Conservation (phyloP, 2,888 invertebrate genomes). For the Drosophila lacicola region DNA sequence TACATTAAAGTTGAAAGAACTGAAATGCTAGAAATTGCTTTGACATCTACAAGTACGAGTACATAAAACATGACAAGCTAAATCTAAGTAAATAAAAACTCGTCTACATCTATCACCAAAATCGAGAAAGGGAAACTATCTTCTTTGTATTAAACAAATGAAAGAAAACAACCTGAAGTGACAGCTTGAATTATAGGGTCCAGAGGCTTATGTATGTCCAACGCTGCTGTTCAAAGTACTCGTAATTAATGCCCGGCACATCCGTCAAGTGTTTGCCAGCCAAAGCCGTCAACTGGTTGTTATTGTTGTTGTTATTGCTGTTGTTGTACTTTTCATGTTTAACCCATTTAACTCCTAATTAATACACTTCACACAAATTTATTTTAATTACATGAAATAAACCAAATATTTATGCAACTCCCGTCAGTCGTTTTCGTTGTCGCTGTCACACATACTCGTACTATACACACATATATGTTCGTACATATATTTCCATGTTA, state of each 20-base stretch:
- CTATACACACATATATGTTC: background rate
- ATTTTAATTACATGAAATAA: constrained; percentile 79
- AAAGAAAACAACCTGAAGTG: constrained; percentile 10
- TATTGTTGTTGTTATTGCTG: constrained; percentile 7
- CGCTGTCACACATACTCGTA: constrained; percentile 20
- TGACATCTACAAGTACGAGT: constrained; percentile 16
- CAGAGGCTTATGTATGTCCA: constrained; percentile 19
- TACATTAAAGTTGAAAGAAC: constrained; percentile 46
- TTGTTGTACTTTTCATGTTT: constrained; percentile 55
- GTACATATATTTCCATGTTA: constrained; percentile 57
- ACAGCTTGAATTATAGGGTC: constrained; percentile 23
- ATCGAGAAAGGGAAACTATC: background rate
- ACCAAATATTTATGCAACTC: constrained; percentile 75
- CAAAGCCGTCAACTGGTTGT: constrained; percentile 19
- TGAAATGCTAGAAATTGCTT: constrained; percentile 35
- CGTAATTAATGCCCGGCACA: constrained; percentile 64
- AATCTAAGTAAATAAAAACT: constrained; percentile 2
- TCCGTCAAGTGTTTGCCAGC: constrained; percentile 46
- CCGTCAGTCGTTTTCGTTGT: constrained; percentile 34
- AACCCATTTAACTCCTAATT: constrained; percentile 80
- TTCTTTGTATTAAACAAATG: background rate
- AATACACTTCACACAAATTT: constrained; percentile 79
- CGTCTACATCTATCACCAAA: background rate
- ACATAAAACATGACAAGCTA: constrained; percentile 8
- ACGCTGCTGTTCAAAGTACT: constrained; percentile 34